Conservation (phyloP, 2,113 vertebrate species). For the Bucco capensis region DNA sequence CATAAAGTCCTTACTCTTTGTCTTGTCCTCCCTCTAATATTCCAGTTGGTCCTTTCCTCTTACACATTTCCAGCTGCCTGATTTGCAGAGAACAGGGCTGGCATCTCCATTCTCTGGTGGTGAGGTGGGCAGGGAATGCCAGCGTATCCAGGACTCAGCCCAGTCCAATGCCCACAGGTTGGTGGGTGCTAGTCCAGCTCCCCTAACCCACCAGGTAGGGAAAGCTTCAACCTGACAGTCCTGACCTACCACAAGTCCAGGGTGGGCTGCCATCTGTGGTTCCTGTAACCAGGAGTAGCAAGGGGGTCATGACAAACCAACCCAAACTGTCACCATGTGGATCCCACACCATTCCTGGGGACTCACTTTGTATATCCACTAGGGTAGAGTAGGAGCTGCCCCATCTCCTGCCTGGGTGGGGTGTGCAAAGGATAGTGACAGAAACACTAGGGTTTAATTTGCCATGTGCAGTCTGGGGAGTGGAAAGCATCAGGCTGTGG, state of each 20-base stretch:
- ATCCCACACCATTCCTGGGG: rapidly evolving
- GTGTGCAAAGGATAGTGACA: neutral
- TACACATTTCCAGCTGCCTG: neutral
- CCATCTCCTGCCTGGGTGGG: rapidly evolving
- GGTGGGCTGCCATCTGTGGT: neutral
- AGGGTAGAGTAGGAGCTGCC: neutral
- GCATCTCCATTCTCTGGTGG: neutral
- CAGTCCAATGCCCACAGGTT: rapidly evolving
- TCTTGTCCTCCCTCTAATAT: neutral
- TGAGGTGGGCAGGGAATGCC: neutral
- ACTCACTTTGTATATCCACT: rapidly evolving
- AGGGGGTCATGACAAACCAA: neutral
- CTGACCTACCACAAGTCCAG: too few species aligned
- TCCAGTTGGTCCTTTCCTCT: neutral
- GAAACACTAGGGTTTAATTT: neutral
- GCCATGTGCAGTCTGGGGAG: neutral
- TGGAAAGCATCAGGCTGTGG: neutral
- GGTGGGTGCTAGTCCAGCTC: neutral
- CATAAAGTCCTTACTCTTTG: neutral
- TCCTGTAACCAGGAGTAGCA: neutral
- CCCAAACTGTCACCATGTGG: too few species aligned
- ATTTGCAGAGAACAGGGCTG: neutral
- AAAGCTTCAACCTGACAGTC: neutral
- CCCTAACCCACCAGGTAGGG: rapidly evolving
- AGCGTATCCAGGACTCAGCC: neutral